phyloP scores from a whole-genome alignment of 2,888 invertebrate species.

The Bimastos eiseni region DNA sequence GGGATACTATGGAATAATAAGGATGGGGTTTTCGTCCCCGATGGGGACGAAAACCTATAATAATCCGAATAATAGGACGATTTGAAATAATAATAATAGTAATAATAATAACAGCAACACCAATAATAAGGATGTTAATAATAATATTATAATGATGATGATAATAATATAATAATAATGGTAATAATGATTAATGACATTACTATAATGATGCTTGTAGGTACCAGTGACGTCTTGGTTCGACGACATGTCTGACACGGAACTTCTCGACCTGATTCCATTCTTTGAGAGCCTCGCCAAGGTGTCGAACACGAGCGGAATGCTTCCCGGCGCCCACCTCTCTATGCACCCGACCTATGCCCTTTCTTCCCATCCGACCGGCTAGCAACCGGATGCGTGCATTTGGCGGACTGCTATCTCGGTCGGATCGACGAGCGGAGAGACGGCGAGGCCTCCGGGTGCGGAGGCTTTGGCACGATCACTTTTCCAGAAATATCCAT shows the following conservation, averaged over 20 bases:
- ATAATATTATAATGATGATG: too few relatives aligned
- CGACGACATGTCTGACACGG: slow-evolving; percentile 96
- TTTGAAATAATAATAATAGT: too few relatives aligned
- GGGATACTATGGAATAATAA: too few relatives aligned
- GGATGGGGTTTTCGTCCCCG: too few relatives aligned
- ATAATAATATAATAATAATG: too few relatives aligned
- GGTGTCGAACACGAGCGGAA: slow-evolving; percentile 64
- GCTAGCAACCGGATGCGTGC: neutral
- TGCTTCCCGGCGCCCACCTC: slow-evolving; percentile 22
- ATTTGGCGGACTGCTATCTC: slow-evolving; percentile 3
- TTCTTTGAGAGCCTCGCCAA: slow-evolving; percentile 95
- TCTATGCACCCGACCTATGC: slow-evolving; percentile 19
- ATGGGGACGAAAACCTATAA: too few relatives aligned
- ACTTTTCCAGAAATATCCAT: neutral
- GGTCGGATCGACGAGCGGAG: neutral
- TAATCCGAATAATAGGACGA: too few relatives aligned
- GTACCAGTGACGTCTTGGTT: slow-evolving; percentile 99
- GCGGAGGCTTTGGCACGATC: neutral
- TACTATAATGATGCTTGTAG: slow-evolving; percentile 68
- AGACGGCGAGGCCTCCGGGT: neutral
- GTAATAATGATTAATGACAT: too few relatives aligned
- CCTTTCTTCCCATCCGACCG: neutral
- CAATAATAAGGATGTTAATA: too few relatives aligned
- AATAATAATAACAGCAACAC: too few relatives aligned
- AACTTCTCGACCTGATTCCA: slow-evolving; percentile 93